Conservation (phyloP, 2,113 vertebrate genomes). For the Melanerpes aurifrons region DNA sequence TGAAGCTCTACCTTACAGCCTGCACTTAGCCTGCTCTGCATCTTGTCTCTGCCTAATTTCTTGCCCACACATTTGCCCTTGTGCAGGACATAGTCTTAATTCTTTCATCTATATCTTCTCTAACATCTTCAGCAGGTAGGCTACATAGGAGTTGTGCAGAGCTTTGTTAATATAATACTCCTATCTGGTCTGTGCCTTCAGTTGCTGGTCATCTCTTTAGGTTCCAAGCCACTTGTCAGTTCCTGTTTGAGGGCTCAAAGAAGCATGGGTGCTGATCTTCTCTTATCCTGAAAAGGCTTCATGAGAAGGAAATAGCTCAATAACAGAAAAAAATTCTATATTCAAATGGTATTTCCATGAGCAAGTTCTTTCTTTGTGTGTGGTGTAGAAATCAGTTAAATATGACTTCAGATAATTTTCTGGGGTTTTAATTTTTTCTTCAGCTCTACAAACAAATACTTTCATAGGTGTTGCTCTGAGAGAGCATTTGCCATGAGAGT, state of each 20-base stretch:
- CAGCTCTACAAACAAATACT: background rate
- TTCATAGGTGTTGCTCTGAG: background rate
- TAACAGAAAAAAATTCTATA: background rate
- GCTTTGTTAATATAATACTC: background rate
- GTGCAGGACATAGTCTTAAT: slow-evolving; percentile 40
- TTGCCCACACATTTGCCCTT: slow-evolving; percentile 48
- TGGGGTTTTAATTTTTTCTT: background rate
- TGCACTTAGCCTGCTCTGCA: slow-evolving; percentile 10
- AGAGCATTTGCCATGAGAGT: background rate
- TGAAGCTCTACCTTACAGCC: background rate
- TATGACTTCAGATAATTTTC: background rate
- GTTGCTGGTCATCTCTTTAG: background rate
- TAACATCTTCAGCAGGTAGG: background rate
- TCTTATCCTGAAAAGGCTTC: background rate
- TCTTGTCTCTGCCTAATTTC: slow-evolving; percentile 38
- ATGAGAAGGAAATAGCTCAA: background rate
- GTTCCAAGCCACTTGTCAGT: background rate
- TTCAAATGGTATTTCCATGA: background rate
- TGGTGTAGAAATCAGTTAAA: background rate
- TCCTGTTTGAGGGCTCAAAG: background rate
- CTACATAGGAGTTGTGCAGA: background rate
- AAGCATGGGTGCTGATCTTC: background rate
- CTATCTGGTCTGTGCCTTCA: background rate
- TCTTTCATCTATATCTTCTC: slow-evolving; percentile 45
- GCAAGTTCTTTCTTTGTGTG: background rate